Conservation (phyloP, 2,113 vertebrate genomes). For the Crotalus viridis region DNA sequence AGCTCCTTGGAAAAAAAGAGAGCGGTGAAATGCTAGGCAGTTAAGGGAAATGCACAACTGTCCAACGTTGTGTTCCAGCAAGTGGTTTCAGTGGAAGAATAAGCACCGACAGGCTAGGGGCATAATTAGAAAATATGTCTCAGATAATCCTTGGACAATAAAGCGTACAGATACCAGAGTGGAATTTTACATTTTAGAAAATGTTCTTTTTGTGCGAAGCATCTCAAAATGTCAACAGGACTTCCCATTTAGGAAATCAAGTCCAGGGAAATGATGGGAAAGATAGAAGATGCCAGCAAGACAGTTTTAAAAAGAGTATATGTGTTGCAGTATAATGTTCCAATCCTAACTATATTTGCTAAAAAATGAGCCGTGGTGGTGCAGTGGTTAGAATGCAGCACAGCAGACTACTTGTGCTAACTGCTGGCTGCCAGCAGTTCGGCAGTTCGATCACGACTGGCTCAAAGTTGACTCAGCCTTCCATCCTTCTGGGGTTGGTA, state of each 20-base stretch:
- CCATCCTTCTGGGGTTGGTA: no score
- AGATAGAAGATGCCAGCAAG: background rate
- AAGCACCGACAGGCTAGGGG: background rate
- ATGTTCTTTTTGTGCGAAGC: background rate
- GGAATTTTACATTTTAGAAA: background rate
- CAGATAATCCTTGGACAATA: background rate
- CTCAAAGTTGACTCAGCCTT: no score
- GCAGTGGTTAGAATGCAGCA: no score
- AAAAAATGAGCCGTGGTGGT: no score
- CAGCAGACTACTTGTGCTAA: no score
- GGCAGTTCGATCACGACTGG: no score
- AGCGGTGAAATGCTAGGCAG: background rate
- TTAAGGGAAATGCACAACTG: background rate
- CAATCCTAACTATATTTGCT: background rate
- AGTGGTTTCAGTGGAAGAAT: background rate
- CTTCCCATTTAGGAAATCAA: background rate
- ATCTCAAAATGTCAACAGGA: background rate
- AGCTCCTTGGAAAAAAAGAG: background rate
- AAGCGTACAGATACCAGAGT: background rate
- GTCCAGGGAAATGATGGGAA: no score
- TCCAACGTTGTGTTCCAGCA: background rate
- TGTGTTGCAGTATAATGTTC: background rate
- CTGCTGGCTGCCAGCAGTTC: no score
- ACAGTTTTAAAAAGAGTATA: background rate
- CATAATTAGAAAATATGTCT: background rate